Conservation (phyloP, 1,140 invertebrate genomes). For the Pantala flavescens region DNA sequence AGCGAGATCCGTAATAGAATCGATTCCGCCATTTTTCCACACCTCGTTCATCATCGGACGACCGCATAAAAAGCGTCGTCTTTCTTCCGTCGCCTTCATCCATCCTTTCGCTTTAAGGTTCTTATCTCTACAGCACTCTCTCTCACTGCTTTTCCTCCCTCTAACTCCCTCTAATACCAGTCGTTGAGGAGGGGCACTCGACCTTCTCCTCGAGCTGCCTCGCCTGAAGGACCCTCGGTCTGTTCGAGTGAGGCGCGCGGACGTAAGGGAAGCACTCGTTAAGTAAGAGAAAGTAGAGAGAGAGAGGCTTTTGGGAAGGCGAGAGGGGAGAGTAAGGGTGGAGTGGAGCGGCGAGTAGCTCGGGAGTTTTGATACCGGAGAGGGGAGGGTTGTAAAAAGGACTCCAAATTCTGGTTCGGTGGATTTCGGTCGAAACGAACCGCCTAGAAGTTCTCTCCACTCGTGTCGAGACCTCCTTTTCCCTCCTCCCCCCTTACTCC, state of each 20-base stretch:
- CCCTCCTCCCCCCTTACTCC: not conserved
- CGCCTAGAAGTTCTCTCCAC: slow-evolving; percentile 3
- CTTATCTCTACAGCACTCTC: not conserved
- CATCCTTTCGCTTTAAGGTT: not conserved
- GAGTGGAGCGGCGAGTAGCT: not conserved
- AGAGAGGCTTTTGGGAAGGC: not conserved
- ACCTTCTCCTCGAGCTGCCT: not conserved
- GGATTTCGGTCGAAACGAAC: slow-evolving; percentile 7
- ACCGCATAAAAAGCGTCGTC: not conserved
- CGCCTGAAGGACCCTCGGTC: not conserved
- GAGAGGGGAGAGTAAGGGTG: not conserved
- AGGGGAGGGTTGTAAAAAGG: not conserved
- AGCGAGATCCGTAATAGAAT: no score
- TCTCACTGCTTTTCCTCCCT: not conserved
- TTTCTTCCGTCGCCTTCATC: not conserved
- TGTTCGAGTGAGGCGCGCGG: not conserved
- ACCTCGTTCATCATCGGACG: no score
- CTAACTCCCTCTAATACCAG: not conserved
- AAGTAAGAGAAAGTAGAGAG: not conserved
- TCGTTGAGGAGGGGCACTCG: not conserved
- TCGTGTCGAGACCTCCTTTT: not conserved
- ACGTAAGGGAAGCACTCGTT: slow-evolving; percentile 8
- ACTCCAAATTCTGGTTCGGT: slow-evolving; percentile 8
- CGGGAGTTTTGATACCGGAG: not conserved
- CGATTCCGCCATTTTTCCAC: no score